Conservation (phyloP, 2,888 invertebrate genomes). For the Philaethria dido region DNA sequence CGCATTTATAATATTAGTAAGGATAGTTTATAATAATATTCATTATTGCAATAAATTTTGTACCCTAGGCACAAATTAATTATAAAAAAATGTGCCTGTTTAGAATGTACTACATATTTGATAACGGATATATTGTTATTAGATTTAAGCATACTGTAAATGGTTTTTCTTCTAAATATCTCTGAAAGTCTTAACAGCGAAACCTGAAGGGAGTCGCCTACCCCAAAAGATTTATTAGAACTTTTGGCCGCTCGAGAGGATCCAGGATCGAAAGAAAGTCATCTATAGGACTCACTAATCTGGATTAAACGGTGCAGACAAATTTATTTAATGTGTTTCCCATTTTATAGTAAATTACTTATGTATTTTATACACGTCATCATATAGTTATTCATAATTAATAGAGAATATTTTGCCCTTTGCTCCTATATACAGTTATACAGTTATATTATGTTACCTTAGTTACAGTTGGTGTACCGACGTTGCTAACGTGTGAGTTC, state of each 20-base stretch:
- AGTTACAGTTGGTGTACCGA: conserved; percentile 11
- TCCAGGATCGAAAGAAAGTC: no score
- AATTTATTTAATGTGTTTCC: not conserved
- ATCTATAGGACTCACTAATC: no score
- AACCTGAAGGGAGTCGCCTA: not conserved
- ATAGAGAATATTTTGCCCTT: conserved; percentile 4
- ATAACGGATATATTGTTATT: no score
- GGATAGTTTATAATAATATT: no score
- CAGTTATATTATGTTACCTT: conserved; percentile 7
- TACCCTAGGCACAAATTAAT: conserved; percentile 5
- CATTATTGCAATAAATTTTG: not conserved
- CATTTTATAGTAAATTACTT: not conserved
- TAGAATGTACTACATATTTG: not conserved
- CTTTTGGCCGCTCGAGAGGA: not conserved
- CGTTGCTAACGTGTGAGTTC: not conserved
- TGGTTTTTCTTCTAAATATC: no score
- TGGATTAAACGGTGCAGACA: no score
- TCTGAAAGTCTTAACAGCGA: not conserved
- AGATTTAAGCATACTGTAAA: no score
- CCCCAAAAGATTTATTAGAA: not conserved
- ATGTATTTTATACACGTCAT: not conserved
- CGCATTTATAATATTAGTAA: no score
- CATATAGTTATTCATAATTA: not conserved
- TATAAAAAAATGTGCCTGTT: not conserved
- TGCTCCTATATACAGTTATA: not conserved